Evolutionary conservation across 1,140 invertebrate genomes (phyloP).

Genomic region (Temnothorax curvispinosus): DNA sequence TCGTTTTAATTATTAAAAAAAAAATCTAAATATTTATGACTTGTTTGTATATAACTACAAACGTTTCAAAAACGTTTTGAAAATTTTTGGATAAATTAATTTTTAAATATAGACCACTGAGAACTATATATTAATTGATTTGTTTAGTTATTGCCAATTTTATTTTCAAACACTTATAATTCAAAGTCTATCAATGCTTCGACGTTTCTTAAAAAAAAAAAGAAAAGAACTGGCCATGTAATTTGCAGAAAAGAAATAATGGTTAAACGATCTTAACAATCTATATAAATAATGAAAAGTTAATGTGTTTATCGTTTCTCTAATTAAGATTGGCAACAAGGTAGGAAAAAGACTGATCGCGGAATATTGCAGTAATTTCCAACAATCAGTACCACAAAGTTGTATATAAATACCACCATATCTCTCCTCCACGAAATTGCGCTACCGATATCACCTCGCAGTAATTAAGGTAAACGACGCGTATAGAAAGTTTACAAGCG

Average conservation of each 20-base stretch:
- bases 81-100: not conserved
- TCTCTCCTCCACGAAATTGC: constrained; percentile 26
- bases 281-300: not conserved
- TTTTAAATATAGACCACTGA: not conserved
- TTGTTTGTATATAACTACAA: not conserved
- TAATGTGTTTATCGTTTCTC: not conserved
- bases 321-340: not conserved
- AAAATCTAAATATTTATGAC: not conserved
- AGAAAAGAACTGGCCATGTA: not conserved
- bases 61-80: not conserved
- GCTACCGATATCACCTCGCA: constrained; percentile 1
- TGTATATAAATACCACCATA: not conserved
- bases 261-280: not conserved
- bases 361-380: not conserved
- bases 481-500: not conserved
- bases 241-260: not conserved
- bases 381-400: not conserved
- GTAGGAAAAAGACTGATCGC: not conserved
- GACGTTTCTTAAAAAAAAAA: not conserved
- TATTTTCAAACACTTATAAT: not conserved
- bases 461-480: constrained; percentile 47
- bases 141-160: not conserved
- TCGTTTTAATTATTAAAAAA: not conserved
- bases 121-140: not conserved
- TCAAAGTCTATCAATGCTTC: not conserved